These are phyloP conservation scores for Ashinkailepas kermadecensis DNA, from an alignment of 2,888 invertebrate genomes.

Conservation along the genomic window DNA sequence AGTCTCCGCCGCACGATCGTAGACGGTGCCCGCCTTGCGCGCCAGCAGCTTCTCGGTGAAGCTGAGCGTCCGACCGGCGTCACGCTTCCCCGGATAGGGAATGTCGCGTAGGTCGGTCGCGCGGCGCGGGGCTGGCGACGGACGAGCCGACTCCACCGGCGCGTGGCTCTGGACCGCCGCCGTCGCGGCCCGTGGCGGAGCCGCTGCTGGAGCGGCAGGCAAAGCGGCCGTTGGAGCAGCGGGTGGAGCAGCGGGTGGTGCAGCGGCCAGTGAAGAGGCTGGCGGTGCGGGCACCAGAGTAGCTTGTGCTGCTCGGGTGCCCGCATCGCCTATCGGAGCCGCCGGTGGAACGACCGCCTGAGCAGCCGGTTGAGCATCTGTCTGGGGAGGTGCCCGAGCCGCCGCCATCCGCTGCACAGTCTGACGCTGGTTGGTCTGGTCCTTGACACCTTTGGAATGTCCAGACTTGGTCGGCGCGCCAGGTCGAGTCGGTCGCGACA, in stretches of 20 bases:
- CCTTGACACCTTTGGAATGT: background rate
- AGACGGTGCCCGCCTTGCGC: conserved; percentile 15
- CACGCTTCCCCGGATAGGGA: background rate
- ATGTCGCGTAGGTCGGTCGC: background rate
- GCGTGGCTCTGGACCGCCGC: background rate
- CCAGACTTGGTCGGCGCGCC: background rate
- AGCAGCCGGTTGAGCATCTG: background rate
- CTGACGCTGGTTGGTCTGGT: background rate
- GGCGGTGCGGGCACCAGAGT: background rate
- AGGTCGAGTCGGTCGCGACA: background rate
- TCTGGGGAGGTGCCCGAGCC: background rate
- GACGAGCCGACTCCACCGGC: background rate
- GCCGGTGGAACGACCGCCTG: background rate
- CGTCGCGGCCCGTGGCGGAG: too few species aligned
- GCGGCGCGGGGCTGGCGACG: background rate
- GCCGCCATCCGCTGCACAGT: background rate
- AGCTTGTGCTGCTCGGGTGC: background rate
- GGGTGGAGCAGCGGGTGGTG: too few species aligned
- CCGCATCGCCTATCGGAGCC: background rate
- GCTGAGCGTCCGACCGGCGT: background rate
- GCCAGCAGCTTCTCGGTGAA: conserved; percentile 20
- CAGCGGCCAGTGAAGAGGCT: too few species aligned
- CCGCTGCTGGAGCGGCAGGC: too few species aligned
- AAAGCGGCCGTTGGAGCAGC: too few species aligned
- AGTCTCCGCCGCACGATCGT: conserved; percentile 23